phyloP scores from a whole-genome alignment of 2,888 invertebrate species.

The Diogma glabrata region DNA sequence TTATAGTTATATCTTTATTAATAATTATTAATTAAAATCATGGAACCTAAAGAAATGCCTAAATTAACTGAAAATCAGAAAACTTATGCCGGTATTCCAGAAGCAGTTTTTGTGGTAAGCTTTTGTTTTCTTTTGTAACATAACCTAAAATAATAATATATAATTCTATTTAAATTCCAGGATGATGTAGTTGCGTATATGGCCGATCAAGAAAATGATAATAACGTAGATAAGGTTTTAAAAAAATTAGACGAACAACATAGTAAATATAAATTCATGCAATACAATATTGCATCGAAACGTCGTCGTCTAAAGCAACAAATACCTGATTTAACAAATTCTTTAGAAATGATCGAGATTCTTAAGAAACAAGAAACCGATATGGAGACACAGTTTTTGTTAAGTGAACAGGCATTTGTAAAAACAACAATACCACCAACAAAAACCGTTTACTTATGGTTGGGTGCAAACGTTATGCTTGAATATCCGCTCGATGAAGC shows the following conservation, averaged over 20 bases:
- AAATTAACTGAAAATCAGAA: conserved; percentile 36
- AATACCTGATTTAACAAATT: conserved; percentile 88
- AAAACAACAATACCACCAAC: conserved; percentile 80
- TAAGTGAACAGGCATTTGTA: conserved; percentile 84
- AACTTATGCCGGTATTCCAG: conserved; percentile 73
- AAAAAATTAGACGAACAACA: conserved; percentile 84
- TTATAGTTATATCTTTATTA: too few relatives aligned
- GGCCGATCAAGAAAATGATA: conserved; percentile 68
- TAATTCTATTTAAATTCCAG: conserved; percentile 36
- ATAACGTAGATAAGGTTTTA: conserved; percentile 74
- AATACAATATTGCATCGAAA: conserved; percentile 78
- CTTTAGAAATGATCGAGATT: conserved; percentile 83
- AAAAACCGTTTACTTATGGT: conserved; percentile 73
- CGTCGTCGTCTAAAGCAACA: conserved; percentile 77
- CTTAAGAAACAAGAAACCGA: conserved; percentile 69
- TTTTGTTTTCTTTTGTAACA: not conserved
- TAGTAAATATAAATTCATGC: conserved; percentile 96
- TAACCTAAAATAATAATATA: conserved; percentile 10
- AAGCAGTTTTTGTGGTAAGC: conserved; percentile 72
- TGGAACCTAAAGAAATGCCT: conserved; percentile 34
- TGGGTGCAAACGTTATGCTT: conserved; percentile 92
- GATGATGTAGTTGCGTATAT: conserved; percentile 95
- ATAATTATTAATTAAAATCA: conserved; percentile 14
- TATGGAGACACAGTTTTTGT: conserved; percentile 72
- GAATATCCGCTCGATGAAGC: conserved; percentile 91